phyloP scores from a whole-genome alignment of 2,113 vertebrate genomes.

The Periophthalmus modestus region DNA sequence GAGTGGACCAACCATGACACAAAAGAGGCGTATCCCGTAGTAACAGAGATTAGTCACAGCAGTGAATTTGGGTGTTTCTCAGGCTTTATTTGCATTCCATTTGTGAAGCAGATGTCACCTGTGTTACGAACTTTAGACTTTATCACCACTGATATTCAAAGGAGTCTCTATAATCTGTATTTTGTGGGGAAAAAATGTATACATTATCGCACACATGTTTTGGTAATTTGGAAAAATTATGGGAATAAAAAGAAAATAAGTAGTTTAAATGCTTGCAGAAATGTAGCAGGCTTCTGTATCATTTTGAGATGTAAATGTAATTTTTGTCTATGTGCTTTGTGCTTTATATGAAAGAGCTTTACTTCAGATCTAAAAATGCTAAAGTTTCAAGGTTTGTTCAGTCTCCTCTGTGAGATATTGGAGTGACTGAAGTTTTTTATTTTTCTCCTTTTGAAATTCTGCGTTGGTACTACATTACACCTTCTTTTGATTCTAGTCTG shows the following conservation, averaged over 20 bases:
- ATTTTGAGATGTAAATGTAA: too few species aligned
- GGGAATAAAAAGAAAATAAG: too few species aligned
- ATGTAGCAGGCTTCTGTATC: too few species aligned
- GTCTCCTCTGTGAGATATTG: background rate
- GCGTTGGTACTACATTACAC: background rate
- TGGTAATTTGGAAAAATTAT: too few species aligned
- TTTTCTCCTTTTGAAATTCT: background rate
- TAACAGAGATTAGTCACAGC: constrained; percentile 72
- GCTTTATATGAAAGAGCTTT: background rate
- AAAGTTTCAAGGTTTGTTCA: background rate
- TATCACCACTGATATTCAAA: background rate
- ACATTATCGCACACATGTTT: too few species aligned
- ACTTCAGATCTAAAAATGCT: background rate
- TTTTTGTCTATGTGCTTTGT: background rate
- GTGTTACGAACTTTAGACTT: constrained; percentile 42
- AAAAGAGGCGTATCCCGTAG: constrained; percentile 46
- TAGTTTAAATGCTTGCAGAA: too few species aligned
- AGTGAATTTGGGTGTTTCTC: constrained; percentile 59
- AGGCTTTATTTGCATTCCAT: constrained; percentile 62
- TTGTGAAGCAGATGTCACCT: constrained; percentile 41
- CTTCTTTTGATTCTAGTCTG: background rate
- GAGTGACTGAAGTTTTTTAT: background rate
- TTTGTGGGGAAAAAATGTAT: too few species aligned
- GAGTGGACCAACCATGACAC: constrained; percentile 43
- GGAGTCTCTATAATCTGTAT: too few species aligned